Base-by-base conservation (phyloP, 2,797 vertebrate genomes). In the Labeo calbasu region DNA sequence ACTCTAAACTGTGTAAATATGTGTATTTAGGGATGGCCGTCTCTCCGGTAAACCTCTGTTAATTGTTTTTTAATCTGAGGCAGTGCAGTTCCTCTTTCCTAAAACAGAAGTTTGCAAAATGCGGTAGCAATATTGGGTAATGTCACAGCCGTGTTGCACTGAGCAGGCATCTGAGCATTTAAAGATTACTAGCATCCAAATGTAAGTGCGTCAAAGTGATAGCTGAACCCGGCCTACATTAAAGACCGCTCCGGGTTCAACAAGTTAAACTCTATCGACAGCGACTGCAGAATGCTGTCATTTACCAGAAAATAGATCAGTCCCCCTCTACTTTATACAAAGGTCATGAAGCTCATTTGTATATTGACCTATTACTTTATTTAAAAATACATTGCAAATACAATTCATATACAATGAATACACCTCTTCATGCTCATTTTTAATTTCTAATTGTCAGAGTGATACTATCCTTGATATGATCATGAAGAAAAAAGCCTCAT, bases 41-140 rank as follows among this genome's bases (percentile, higher is more conserved):
- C 51, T 59, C 43, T 40, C 21, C 4, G 2, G 76, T 73, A 59
- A 75, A 81, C 81, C 84, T 25, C 77, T 79, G 50, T 66, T 66
- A 72, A 50, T 40, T 61, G 55, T 50, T 61, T 72, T 25, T 61
- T 32, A 81, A 72, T 63, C 25, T 3, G 19, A 72, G 43, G n/a
- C 10, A 28, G 50, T 79, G 25, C 75, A 80, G 78, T 87, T 87
- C 87, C 86, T 84, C 84, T 86, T 87, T 83, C 50, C 57, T 68
- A 82, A 71, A 53, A 23, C 25, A 61, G 79, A 77, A 50, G 53
- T 51, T n/a, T 46, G 72, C 21, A 75, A 75, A 68, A 46, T 55
- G 12, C 6, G 57, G 61, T 43, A 69, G 63, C 12, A 77, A 43
- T 40, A 40, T 15, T 75, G 10, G 36, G 57, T 36, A 68, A 43